Evolutionary conservation across 2,888 invertebrate species (phyloP).

Genomic region (Ephialtes manifestator): DNA sequence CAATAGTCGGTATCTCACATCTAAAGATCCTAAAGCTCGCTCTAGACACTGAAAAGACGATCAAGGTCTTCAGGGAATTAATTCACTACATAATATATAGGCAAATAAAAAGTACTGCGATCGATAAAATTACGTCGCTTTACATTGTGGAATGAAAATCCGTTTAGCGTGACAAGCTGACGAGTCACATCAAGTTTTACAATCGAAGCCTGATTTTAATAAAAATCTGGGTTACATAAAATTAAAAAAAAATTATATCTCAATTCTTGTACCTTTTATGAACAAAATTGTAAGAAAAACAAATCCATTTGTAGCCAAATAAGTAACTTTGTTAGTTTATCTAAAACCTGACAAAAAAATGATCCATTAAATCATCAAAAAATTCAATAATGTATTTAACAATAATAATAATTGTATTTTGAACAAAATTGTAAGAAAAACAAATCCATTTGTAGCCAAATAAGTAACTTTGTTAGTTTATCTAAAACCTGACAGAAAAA

Average conservation of each 20-base stretch:
- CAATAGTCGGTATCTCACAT: not conserved
- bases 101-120: not conserved
- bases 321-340: too few species aligned
- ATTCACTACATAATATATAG: not conserved
- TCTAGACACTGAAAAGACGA: not conserved
- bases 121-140: slow-evolving; percentile 6
- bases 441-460: too few species aligned
- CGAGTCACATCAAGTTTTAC: not conserved
- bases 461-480: too few species aligned
- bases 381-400: not conserved
- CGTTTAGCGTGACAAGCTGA: not conserved
- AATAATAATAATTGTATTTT: not conserved
- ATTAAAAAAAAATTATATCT: too few species aligned
- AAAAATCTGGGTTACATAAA: not conserved
- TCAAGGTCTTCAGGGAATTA: slow-evolving; percentile 8
- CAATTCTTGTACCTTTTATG: too few species aligned
- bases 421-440: too few species aligned
- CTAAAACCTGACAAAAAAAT: too few species aligned
- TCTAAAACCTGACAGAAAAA: too few species aligned
- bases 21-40: not conserved
- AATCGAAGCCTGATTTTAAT: not conserved
- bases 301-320: too few species aligned
- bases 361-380: too few species aligned
- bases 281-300: too few species aligned
- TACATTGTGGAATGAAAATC: not conserved